Evolutionary conservation across 1,140 invertebrate genomes (phyloP), one percentile per base, ranked within the genome.

Genomic region (Polypedilum pembai): DNA sequence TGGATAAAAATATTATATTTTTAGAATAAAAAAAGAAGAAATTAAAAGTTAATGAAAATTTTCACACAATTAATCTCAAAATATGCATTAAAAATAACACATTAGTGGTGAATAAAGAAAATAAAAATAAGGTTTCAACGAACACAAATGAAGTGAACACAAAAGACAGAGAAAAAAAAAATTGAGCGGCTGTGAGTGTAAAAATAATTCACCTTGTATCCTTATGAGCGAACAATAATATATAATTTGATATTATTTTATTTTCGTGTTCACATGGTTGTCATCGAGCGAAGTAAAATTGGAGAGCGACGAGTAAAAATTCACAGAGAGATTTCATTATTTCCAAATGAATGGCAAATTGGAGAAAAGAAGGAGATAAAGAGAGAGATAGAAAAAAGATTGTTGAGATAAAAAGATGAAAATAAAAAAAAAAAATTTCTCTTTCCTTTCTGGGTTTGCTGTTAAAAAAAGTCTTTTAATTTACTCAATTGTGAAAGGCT

Each of bases 131-230:
- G 24, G 24, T 33, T 33, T 33, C 24, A 3, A 5, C n/a, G n/a
- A n/a, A n/a, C 24, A 33, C 15, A 41, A 73, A 73, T 18, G 20
- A 41, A 73, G 18, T 18, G 7, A 73, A 41, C 12, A n/a, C 45
- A 56, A 56, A n/a, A 15, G n/a, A 56, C 45, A n/a, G n/a, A 12
- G 45, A 15, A 56, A 56, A 8, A 15, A 56, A 45, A 45, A 45
- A 45, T 45, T 45, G 41, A 8, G 15, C 15, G 15, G n/a, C n/a
- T 41, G 41, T 56, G 12, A 15, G 3, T 56, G 3, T 12, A 56
- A n/a, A 56, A 15, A n/a, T n/a, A 56, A 56, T 56, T 56, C 45
- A 56, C 45, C 45, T 56, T 56, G 45, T 56, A 56, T 56, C 45
- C 45, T 56, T 56, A 56, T n/a, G 45, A 56, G 45, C 45, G n/a